Evolutionary conservation across 1,140 invertebrate species (phyloP).

Genomic region (Cheumatopsyche charites): DNA sequence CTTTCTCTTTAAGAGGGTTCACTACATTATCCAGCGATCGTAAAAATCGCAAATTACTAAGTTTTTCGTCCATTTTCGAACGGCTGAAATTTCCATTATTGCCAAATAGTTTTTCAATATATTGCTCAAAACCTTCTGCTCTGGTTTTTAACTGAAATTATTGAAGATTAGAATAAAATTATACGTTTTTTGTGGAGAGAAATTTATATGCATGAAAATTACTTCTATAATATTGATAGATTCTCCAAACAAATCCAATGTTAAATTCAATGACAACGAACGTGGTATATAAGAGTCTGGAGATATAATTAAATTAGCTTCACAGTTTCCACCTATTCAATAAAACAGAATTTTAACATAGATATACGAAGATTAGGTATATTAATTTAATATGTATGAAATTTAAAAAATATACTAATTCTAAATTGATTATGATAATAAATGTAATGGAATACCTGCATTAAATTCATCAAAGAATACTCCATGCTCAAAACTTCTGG

Average conservation of each 20-base stretch:
- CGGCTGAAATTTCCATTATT: conserved; percentile 72
- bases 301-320: conserved; percentile 86
- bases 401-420: too few species aligned
- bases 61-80: conserved; percentile 65
- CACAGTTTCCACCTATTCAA: conserved; percentile 70
- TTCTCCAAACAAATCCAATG: conserved; percentile 88
- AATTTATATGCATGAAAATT: conserved; percentile 7
- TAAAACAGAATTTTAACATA: conserved; percentile 6
- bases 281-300: conserved; percentile 88
- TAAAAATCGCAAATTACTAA: conserved; percentile 63
- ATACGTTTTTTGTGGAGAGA: conserved; percentile 7
- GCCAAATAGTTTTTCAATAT: conserved; percentile 82
- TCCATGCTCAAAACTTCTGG: conserved; percentile 86
- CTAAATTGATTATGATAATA: too few species aligned
- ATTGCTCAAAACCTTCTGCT: conserved; percentile 83
- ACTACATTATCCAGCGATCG: conserved; percentile 61
- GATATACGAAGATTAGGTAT: not conserved
- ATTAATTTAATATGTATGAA: too few species aligned
- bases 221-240: conserved; percentile 86
- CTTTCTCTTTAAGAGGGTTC: conserved; percentile 61
- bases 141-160: conserved; percentile 70
- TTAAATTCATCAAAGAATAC: conserved; percentile 88
- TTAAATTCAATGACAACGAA: conserved; percentile 80
- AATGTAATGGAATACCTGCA: conserved; percentile 65
- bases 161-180: conserved; percentile 4